A percentile compares a stretch with the other conserved stretches of the same genome.
Conservation (phyloP, 2,797 vertebrate species). For the Hyperoplus lanceolatus region DNA sequence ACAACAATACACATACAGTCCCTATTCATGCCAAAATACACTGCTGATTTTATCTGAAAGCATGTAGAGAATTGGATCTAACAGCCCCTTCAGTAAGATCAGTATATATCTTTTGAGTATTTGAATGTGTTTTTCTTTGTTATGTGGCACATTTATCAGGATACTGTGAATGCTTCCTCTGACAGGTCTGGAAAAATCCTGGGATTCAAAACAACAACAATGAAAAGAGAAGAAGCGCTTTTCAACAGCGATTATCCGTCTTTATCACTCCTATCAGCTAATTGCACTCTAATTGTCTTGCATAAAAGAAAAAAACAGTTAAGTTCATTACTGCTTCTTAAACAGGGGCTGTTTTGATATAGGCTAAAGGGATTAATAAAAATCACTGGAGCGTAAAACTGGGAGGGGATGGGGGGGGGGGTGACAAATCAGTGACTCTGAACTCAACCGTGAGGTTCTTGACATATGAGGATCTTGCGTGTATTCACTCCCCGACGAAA, state of each 20-base stretch:
- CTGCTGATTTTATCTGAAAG: conserved; percentile 64
- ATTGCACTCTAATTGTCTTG: conserved; percentile 77
- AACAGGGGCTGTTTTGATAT: conserved; percentile 76
- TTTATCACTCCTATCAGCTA: conserved; percentile 81
- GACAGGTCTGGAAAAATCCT: conserved; percentile 76
- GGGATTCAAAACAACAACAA: conserved; percentile 66
- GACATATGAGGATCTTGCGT: conserved; percentile 66
- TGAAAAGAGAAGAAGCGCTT: conserved; percentile 69
- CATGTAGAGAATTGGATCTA: conserved; percentile 63
- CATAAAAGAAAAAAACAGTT: conserved; percentile 68
- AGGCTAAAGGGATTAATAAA: conserved; percentile 79
- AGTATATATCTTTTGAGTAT: conserved; percentile 32
- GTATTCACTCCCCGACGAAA: conserved; percentile 62
- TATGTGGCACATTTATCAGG: conserved; percentile 73
- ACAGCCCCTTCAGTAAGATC: conserved; percentile 49
- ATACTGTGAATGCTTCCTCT: conserved; percentile 64
- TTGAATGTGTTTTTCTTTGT: conserved; percentile 53
- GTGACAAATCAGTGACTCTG: conserved; percentile 70
- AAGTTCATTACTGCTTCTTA: conserved; percentile 79
- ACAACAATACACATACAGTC: conserved; percentile 33
- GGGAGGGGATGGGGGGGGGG: not conserved
- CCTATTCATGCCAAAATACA: conserved; percentile 90
- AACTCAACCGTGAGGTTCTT: conserved; percentile 70
- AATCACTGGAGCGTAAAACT: conserved; percentile 73
- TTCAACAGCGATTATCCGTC: conserved; percentile 72